Base-by-base conservation (phyloP, 2,888 invertebrate species). In the Scrobipalpa costella region DNA sequence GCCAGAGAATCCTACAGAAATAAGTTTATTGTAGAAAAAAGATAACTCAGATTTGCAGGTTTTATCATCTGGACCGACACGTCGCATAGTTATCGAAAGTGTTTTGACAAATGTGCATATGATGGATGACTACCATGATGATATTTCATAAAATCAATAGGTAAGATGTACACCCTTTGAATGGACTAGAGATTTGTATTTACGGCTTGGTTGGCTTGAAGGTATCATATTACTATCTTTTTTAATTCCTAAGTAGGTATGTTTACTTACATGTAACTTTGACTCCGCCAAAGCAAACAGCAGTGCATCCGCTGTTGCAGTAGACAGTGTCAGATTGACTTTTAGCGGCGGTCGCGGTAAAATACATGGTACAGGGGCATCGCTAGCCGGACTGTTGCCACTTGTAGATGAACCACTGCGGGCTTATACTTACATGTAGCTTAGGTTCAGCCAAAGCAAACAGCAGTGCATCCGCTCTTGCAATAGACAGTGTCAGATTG, bases 321-420 rank as follows among this genome's bases (percentile, higher is more conserved):
- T 70, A 13, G 84, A 75, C 0, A 82, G 73, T 0, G 74, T 71
- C 6, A 74, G 77, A 62, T 70, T 74, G 13, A 71, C 69, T 0
- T 74, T 74, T 0, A 78, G 79, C 15, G 75, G 71, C 0, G 80
- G 77, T 0, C 79, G 75, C 1, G 69, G 63, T 1, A 67, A 65
- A 0, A 76, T 72, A 9, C 76, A 50, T 47, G 77, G 72, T 67
- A 70, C 61, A 6, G 86, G 79, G 17, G 76, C 76, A 57, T 89
- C 91, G 5, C 83, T 83, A 0, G 89, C 89, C 0, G 95, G 96
- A 27, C 95, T 95, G 76, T 94, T 96, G 1, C 95, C 96, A 0
- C 96, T 96, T 0, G 97, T 97, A 0, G 97, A 97, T 11, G 95
- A 95, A 0, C 96, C 96, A 77, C 97, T 97, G 5, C 97, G 93